Evolutionary conservation across 2,888 invertebrate species (phyloP).

Genomic region (Hypselothyrea guttata): DNA sequence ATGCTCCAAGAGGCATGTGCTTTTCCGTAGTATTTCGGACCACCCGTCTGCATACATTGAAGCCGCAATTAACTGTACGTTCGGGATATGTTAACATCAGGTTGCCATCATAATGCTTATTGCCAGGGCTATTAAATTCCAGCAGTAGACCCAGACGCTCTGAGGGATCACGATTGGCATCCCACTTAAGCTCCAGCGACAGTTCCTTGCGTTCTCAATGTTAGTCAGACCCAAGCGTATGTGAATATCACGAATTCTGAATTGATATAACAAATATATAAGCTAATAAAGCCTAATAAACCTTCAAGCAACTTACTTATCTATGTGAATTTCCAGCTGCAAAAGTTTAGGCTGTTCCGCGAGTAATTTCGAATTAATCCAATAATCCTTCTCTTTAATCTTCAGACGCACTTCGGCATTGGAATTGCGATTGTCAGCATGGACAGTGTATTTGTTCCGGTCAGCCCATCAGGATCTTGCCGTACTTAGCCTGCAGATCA

Average conservation of each 20-base stretch:
- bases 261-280: not conserved
- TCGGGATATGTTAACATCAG: constrained; percentile 89
- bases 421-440: constrained; percentile 85
- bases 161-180: constrained; percentile 91
- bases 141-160: constrained; percentile 84
- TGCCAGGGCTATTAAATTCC: constrained; percentile 85
- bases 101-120: constrained; percentile 86
- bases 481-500: constrained; percentile 85
- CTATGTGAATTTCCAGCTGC: constrained; percentile 89
- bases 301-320: constrained; percentile 85
- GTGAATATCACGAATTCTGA: constrained; percentile 88
- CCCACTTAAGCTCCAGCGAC: constrained; percentile 91
- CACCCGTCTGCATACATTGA: constrained; percentile 83
- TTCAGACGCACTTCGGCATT: constrained; percentile 85
- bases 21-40: constrained; percentile 81
- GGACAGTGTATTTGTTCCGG: constrained; percentile 86
- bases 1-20: constrained; percentile 88
- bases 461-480: constrained; percentile 87
- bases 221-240: constrained; percentile 86
- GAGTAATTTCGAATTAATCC: constrained; percentile 86
- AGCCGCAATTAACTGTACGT: constrained; percentile 87
- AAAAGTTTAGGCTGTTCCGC: constrained; percentile 86
- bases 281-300: not conserved
- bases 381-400: constrained; percentile 87
- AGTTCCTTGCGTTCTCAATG: constrained; percentile 85